phyloP scores from a whole-genome alignment of 2,888 invertebrate genomes.

The Danaus chrysippus region DNA sequence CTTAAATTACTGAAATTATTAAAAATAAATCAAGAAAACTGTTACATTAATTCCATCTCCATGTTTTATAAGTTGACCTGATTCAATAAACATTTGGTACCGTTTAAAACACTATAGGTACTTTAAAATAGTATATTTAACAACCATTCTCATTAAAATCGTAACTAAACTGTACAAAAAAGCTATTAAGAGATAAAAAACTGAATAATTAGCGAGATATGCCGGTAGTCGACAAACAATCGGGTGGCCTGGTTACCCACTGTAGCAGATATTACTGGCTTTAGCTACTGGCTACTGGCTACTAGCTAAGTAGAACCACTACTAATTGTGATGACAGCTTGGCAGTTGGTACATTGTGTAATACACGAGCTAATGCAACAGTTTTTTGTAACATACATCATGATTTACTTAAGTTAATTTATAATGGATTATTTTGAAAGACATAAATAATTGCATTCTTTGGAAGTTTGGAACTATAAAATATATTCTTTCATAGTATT shows the following conservation, averaged over 20 bases:
- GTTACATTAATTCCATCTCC: no score
- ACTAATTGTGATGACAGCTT: background rate
- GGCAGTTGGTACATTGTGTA: background rate
- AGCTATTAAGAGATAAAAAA: conserved; percentile 8
- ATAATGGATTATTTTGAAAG: background rate
- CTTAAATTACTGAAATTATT: no score
- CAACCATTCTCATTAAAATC: conserved; percentile 3
- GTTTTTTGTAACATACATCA: background rate
- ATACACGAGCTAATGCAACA: background rate
- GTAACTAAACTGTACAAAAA: conserved; percentile 7
- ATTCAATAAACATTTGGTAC: no score
- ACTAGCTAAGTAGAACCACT: background rate
- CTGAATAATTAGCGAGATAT: conserved; percentile 5
- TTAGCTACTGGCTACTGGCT: background rate
- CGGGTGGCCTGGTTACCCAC: conserved; percentile 33
- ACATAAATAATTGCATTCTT: no score
- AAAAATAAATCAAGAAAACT: no score
- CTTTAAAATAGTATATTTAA: background rate
- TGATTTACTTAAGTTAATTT: background rate
- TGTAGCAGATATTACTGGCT: background rate
- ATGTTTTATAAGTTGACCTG: no score
- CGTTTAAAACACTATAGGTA: background rate
- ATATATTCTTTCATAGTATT: no score
- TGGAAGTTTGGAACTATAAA: no score
- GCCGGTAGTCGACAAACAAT: conserved; percentile 27